Base-by-base conservation (phyloP, 2,113 vertebrate species). In the Apteryx mantelli region DNA sequence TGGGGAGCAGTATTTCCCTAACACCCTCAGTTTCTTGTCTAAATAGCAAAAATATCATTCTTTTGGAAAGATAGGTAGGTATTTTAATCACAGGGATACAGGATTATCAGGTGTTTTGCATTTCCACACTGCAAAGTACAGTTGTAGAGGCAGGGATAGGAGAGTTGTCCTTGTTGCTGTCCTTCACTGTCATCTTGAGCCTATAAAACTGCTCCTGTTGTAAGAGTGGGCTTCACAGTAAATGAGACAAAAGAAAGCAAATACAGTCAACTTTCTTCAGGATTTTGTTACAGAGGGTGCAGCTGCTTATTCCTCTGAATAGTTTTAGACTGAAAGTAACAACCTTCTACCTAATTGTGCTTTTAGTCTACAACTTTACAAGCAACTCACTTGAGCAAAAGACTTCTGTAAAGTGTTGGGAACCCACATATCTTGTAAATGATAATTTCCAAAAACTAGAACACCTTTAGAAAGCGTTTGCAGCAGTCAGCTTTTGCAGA, bases 221-320 rank as follows among this genome's bases (percentile, higher is more conserved):
- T 66, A 50, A 83, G 56, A 13, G 28, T 86, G 60, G 88, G 22
- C 79, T 95, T 91, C 71, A 76, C 30, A 82, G 63, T 71, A 93
- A 88, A 75, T 65, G 48, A 87, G 92, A 48, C 75, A 95, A 89
- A 85, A 82, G 13, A 92, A 91, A 83, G 58, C 87, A 95, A 95
- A 82, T 71, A 68, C 38, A 79, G 82, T 88, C 55, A 88, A 55
- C n/a, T 87, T 85, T 93, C 68, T 38, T 70, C 79, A 88, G 58
- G 63, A 48, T 90, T 94, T 94, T 87, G 40, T 93, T 96, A 61
- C 55, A 56, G 7, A 48, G 78, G 64, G 89, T 97, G 83, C 90
- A 95, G 69, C 89, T 96, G 76, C 71, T 58, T 75, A 25, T 94
- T 88, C 71, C 93, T 44, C 28, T 80, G 75, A 83, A 32, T 70